A percentile compares a stretch with the other conserved stretches of the same genome.
Conservation (phyloP, 2,888 invertebrate species). For the Drosophila antonietae region DNA sequence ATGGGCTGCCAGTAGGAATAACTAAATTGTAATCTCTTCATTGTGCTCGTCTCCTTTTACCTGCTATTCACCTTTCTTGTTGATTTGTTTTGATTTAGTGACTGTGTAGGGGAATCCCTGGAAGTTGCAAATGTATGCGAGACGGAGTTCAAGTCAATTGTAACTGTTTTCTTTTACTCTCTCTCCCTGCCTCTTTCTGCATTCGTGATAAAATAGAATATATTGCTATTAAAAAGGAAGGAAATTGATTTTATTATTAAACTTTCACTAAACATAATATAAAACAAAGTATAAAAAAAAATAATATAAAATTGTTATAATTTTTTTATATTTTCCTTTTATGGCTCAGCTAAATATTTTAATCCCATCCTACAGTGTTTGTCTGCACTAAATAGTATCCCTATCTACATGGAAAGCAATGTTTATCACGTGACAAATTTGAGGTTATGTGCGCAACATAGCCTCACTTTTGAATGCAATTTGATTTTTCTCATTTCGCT, state of each 20-base stretch:
- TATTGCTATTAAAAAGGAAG: too few relatives aligned
- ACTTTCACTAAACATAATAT: too few relatives aligned
- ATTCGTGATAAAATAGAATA: background rate
- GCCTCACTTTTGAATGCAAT: background rate
- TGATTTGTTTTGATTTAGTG: conserved; percentile 56
- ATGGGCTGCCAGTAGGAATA: conserved; percentile 62
- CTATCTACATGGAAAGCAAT: background rate
- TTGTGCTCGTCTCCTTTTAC: conserved; percentile 40
- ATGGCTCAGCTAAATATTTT: too few relatives aligned
- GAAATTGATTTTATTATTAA: too few relatives aligned
- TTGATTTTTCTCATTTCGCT: background rate
- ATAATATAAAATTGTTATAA: too few relatives aligned
- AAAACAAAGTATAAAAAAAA: too few relatives aligned
- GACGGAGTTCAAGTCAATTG: background rate
- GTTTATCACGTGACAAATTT: background rate
- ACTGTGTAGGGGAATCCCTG: conserved; percentile 26
- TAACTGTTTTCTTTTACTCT: conserved; percentile 1
- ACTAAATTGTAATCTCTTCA: conserved; percentile 62
- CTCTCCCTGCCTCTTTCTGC: background rate
- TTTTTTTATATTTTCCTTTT: too few relatives aligned
- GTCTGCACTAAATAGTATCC: too few relatives aligned
- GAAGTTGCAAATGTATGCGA: conserved; percentile 9
- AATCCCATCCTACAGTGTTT: too few relatives aligned
- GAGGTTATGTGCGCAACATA: background rate
- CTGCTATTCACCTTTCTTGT: conserved; percentile 54